Evolutionary conservation across 1,140 invertebrate species (phyloP), one percentile per base, ranked within the genome.

Genomic region (Hestina assimilis): DNA sequence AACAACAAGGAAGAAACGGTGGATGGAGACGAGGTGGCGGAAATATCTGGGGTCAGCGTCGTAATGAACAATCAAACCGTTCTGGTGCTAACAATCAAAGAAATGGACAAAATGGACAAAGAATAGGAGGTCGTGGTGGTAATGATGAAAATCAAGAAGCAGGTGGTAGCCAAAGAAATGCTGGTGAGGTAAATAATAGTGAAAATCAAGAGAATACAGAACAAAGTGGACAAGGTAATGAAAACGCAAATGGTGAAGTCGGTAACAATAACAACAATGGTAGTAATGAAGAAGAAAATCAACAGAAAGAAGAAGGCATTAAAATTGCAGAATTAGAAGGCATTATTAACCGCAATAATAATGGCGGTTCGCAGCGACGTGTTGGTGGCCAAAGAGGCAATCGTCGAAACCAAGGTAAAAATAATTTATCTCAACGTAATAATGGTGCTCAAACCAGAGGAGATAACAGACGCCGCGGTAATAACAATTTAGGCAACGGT

Each of bases 81-180:
- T 11, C 5, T 1, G 8, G 14, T 14, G 11, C 11, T 29, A 17
- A 46, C 20, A 31, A 21, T 19, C 2, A 29, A 35, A 31, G 28
- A 11, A 29, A 45, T 35, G 21, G 38, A 12, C n/a, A n/a, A n/a
- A 20, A 59, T 11, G 40, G 46, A 55, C 33, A 17, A 38, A 17
- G n/a, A 14, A 11, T 15, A 35, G 14, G 26, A 23, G 15, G 14
- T 12, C 8, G 15, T 29, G 24, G 17, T 17, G 35, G 19, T 42
- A 35, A 40, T 24, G 35, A 29, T 26, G 41, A 55, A 21, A 26
- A 29, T 46, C 24, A 40, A 14, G 43, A 47, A 24, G 31, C 14
- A 33, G 12, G 31, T 14, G 12, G 9, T 19, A 12, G 7, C n/a
- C 15, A 17, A 28, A 33, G 17, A 14, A 23, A 8, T 15, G 21